These are phyloP conservation scores for Pseudachorutes palmiensis DNA, from an alignment of 1,140 invertebrate genomes.

Conservation along the genomic window DNA sequence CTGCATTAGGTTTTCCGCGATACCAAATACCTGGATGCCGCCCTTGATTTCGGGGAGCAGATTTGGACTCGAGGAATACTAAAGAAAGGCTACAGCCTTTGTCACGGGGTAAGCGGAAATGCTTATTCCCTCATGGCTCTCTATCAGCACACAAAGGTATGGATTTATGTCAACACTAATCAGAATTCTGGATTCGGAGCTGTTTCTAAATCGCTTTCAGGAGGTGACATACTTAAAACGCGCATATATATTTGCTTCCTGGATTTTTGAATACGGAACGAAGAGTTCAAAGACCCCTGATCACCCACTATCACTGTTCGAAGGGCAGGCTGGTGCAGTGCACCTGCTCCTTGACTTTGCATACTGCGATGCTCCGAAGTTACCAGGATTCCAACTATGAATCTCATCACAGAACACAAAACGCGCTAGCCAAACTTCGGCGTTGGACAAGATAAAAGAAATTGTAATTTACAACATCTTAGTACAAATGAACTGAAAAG, in stretches of 20 bases:
- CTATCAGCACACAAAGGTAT: slow-evolving; percentile 68
- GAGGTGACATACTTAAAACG: slow-evolving; percentile 50
- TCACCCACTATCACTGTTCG: slow-evolving; percentile 72
- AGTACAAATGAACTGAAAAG: too few relatives aligned
- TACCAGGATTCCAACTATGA: slow-evolving; percentile 31
- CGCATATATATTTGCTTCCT: slow-evolving; percentile 72
- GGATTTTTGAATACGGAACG: slow-evolving; percentile 65
- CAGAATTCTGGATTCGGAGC: not conserved
- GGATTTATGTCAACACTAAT: slow-evolving; percentile 12
- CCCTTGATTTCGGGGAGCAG: slow-evolving; percentile 62
- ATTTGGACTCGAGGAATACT: slow-evolving; percentile 79
- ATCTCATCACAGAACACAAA: not conserved
- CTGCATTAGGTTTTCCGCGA: slow-evolving; percentile 67
- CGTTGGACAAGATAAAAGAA: too few relatives aligned
- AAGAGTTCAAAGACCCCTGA: slow-evolving; percentile 62
- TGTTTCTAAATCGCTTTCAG: slow-evolving; percentile 2
- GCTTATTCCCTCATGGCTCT: slow-evolving; percentile 76
- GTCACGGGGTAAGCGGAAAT: slow-evolving; percentile 87
- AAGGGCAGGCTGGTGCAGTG: slow-evolving; percentile 51
- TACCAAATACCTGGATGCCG: slow-evolving; percentile 62
- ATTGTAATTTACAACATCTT: too few relatives aligned
- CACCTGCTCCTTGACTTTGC: slow-evolving; percentile 36
- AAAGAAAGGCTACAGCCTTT: slow-evolving; percentile 81
- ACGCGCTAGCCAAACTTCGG: too few relatives aligned
- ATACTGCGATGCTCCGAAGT: slow-evolving; percentile 13